Conservation (phyloP, 2,888 invertebrate genomes). For the Synergus itoensis region DNA sequence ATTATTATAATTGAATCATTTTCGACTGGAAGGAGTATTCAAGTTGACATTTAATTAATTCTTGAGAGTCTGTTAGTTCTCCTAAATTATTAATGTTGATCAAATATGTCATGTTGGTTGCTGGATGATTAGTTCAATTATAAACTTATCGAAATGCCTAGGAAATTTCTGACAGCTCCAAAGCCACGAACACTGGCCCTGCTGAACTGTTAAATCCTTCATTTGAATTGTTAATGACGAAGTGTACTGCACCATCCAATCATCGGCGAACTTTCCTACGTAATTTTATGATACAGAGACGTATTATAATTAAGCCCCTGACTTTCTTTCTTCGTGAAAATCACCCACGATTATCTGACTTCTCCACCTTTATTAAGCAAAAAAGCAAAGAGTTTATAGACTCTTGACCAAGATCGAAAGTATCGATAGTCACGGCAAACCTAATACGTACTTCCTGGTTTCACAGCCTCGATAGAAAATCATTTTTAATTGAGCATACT, state of each 20-base stretch:
- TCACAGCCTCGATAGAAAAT: constrained; percentile 5
- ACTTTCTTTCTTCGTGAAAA: constrained; percentile 26
- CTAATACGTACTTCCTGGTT: constrained; percentile 18
- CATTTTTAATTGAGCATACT: constrained; percentile 10
- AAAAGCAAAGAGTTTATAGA: not conserved
- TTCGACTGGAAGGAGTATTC: not conserved
- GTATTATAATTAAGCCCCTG: constrained; percentile 8
- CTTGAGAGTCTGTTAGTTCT: not conserved
- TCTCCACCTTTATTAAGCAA: constrained; percentile 8
- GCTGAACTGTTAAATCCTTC: constrained; percentile 50
- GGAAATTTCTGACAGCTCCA: constrained; percentile 57
- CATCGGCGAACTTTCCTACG: constrained; percentile 50
- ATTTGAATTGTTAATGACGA: constrained; percentile 62
- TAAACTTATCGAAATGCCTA: constrained; percentile 51
- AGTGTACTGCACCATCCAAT: constrained; percentile 50
- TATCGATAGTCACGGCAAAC: constrained; percentile 31
- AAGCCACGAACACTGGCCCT: constrained; percentile 39
- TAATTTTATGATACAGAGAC: constrained; percentile 16
- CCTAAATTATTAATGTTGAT: not conserved
- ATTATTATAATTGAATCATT: not conserved
- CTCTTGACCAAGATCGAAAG: constrained; percentile 21
- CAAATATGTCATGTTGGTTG: not conserved
- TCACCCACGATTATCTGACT: constrained; percentile 25
- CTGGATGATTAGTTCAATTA: constrained; percentile 49
- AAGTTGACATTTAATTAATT: constrained; percentile 1